These are phyloP conservation scores for Apodemus speciosus DNA, from an alignment of 2,113 vertebrate species.

Conservation along the genomic window DNA sequence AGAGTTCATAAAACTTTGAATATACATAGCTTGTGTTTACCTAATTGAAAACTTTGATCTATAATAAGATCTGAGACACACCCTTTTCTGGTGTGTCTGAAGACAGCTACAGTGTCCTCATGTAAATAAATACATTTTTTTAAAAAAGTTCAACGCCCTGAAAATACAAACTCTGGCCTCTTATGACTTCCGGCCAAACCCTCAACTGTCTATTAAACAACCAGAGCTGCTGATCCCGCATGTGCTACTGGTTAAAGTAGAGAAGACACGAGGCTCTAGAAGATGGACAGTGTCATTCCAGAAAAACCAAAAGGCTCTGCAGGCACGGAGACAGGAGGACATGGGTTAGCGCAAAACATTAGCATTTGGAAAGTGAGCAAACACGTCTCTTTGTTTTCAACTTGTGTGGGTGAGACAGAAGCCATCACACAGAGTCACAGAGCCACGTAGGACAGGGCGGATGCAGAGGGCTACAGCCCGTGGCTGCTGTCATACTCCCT, in stretches of 20 bases:
- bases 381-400: background rate
- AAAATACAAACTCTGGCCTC: background rate
- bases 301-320: background rate
- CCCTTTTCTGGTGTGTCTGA: too few species aligned
- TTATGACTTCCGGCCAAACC: background rate
- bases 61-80: too few species aligned
- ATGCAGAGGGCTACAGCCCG: fast-evolving
- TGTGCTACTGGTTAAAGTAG: fast-evolving
- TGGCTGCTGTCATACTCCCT: fast-evolving
- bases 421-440: background rate
- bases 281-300: background rate
- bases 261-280: background rate
- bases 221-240: background rate
- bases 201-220: background rate
- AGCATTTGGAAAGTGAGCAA: background rate
- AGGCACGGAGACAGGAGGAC: background rate
- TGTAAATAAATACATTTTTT: too few species aligned
- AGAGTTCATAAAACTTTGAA: background rate
- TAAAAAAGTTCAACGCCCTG: background rate
- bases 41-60: background rate
- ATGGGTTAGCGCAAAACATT: background rate
- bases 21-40: background rate
- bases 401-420: background rate
- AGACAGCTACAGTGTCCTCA: too few species aligned
- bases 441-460: fast-evolving